Evolutionary conservation across 23 tunicate genomes (phyloP).

Genomic region (Trididemnum clinides): DNA sequence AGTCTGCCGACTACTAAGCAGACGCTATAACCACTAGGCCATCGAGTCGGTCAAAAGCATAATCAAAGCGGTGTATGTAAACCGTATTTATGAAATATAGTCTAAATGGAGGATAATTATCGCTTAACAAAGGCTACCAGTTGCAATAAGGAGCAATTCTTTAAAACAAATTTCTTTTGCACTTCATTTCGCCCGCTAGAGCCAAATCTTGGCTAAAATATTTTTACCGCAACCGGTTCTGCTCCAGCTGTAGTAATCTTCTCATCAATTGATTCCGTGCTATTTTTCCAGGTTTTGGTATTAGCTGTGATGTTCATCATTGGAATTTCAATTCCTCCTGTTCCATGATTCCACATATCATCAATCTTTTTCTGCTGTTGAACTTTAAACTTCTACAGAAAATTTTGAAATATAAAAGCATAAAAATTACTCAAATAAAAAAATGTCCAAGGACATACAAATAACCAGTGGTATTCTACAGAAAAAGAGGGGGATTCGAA

Average conservation of each 20-base stretch:
- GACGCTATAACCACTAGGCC: too few species aligned
- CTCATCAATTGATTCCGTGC: conserved; percentile 17
- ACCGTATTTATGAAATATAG: too few species aligned
- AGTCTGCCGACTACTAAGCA: too few species aligned
- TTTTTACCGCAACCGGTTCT: not conserved
- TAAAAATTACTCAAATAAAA: not conserved
- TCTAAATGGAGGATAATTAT: too few species aligned
- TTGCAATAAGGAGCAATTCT: too few species aligned
- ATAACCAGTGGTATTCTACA: not conserved
- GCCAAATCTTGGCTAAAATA: too few species aligned
- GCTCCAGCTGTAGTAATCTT: not conserved
- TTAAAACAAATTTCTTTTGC: too few species aligned
- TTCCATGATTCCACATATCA: conserved; percentile 9
- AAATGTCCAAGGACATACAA: not conserved
- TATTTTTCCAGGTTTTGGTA: not conserved
- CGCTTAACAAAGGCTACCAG: too few species aligned
- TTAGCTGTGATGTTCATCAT: conserved; percentile 5
- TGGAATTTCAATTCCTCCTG: conserved; percentile 11
- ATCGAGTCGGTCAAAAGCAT: too few species aligned
- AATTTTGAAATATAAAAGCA: not conserved
- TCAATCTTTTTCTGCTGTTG: not conserved
- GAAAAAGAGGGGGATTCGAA: too few species aligned
- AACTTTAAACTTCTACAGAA: not conserved
- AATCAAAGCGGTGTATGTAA: too few species aligned
- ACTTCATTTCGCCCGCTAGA: too few species aligned